phyloP scores from a whole-genome alignment of 2,113 vertebrate genomes.

The Corythornis cristatus region DNA sequence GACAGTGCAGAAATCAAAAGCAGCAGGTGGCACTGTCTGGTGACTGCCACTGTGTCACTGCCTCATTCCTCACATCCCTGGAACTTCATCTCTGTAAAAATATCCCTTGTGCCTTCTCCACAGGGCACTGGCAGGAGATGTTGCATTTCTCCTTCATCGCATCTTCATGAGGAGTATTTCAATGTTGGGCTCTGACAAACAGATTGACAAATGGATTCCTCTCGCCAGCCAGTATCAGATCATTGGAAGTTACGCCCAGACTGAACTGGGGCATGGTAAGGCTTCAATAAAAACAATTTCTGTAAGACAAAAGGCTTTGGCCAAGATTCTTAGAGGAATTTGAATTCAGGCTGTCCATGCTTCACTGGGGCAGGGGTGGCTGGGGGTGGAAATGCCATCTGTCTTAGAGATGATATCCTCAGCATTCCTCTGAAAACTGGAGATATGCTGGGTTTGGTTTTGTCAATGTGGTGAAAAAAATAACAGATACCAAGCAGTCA shows the following conservation, averaged over 20 bases:
- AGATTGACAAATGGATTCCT: constrained; percentile 76
- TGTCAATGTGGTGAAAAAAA: background rate
- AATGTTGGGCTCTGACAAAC: constrained; percentile 75
- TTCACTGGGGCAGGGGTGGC: background rate
- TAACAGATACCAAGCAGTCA: background rate
- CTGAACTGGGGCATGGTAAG: constrained; percentile 82
- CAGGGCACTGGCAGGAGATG: constrained; percentile 62
- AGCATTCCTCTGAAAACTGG: background rate
- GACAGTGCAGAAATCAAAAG: background rate
- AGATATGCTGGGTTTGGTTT: background rate
- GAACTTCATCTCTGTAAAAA: background rate
- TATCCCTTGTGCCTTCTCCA: background rate
- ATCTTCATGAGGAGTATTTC: constrained; percentile 68
- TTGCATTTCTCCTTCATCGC: constrained; percentile 14
- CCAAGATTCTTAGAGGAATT: background rate
- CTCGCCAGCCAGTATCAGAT: constrained; percentile 53
- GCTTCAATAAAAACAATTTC: background rate
- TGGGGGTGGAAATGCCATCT: background rate
- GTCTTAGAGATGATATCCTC: background rate
- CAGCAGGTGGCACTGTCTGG: background rate
- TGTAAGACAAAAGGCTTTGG: background rate
- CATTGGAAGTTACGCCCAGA: constrained; percentile 76
- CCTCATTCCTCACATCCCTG: background rate
- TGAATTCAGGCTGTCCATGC: background rate
- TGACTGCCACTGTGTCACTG: background rate